Percentiles rank a stretch among this genome's conserved stretches.
These are phyloP conservation scores for Carduelis carduelis DNA, from an alignment of 2,797 vertebrate species.

Conservation along the genomic window DNA sequence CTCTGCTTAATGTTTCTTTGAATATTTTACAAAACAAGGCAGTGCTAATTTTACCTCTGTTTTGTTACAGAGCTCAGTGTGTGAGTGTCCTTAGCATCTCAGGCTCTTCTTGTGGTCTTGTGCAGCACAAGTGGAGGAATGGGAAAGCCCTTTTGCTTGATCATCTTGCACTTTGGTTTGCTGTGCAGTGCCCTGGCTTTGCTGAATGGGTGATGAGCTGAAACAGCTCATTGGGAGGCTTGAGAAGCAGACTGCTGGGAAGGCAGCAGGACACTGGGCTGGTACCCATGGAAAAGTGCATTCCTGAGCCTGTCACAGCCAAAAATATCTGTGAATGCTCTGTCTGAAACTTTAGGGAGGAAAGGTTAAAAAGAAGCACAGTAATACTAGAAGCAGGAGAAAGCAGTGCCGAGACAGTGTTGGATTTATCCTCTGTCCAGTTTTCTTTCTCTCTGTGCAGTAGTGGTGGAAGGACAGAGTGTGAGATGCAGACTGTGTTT, in stretches of 20 bases:
- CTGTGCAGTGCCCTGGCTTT: background rate
- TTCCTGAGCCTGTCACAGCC: background rate
- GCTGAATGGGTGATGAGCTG: background rate
- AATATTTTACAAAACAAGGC: background rate
- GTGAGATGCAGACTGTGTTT: background rate
- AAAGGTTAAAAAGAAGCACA: conserved; percentile 23
- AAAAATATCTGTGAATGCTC: conserved; percentile 2
- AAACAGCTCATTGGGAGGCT: background rate
- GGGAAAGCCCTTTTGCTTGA: background rate
- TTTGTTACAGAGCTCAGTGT: background rate
- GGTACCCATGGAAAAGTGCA: conserved; percentile 19
- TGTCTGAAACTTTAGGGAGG: background rate
- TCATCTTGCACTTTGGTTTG: background rate
- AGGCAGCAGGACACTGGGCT: background rate
- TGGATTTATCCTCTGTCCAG: background rate
- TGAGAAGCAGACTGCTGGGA: background rate
- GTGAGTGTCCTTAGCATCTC: background rate
- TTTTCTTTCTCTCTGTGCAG: background rate
- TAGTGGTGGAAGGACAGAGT: background rate
- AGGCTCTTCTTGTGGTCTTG: background rate
- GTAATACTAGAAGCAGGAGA: background rate
- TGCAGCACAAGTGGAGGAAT: background rate
- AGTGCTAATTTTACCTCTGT: background rate
- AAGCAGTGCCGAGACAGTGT: background rate
- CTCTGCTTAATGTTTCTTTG: background rate